Evolutionary conservation across 2,888 invertebrate species (phyloP).

Genomic region (Ormia ochracea): DNA sequence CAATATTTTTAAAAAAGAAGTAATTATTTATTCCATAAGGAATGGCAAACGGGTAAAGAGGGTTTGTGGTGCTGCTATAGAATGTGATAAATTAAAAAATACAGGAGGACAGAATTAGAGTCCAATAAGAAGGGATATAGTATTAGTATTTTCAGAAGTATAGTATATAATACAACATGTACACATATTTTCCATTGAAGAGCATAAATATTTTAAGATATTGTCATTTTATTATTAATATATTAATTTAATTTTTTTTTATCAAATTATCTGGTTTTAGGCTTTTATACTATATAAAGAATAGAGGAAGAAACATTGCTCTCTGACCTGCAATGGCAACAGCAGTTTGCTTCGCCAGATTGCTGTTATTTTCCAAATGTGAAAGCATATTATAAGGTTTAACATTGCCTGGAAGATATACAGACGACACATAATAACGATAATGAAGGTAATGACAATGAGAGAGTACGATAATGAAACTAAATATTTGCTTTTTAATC

Average conservation of each 20-base stretch:
- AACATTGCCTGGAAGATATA: slow-evolving; percentile 75
- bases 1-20: slow-evolving; percentile 9
- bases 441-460: slow-evolving; percentile 39
- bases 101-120: slow-evolving; percentile 13
- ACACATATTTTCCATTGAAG: slow-evolving; percentile 6
- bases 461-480: slow-evolving; percentile 15
- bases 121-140: slow-evolving; percentile 4
- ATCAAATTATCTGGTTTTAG: background rate
- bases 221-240: background rate
- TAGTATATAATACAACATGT: slow-evolving; percentile 30
- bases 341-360: slow-evolving; percentile 75
- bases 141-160: slow-evolving; percentile 31
- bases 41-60: background rate
- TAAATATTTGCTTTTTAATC: background rate
- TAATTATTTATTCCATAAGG: background rate
- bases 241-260: slow-evolving; percentile 2
- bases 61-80: slow-evolving; percentile 36
- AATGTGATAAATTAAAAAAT: slow-evolving; percentile 33
- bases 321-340: slow-evolving; percentile 76
- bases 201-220: slow-evolving; percentile 21
- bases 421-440: slow-evolving; percentile 50
- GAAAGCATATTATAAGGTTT: slow-evolving; percentile 77
- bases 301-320: slow-evolving; percentile 40
- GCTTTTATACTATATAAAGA: slow-evolving; percentile 24
- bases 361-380: slow-evolving; percentile 76